Conservation (phyloP, 2,797 vertebrate species). For the Varecia variegata region DNA sequence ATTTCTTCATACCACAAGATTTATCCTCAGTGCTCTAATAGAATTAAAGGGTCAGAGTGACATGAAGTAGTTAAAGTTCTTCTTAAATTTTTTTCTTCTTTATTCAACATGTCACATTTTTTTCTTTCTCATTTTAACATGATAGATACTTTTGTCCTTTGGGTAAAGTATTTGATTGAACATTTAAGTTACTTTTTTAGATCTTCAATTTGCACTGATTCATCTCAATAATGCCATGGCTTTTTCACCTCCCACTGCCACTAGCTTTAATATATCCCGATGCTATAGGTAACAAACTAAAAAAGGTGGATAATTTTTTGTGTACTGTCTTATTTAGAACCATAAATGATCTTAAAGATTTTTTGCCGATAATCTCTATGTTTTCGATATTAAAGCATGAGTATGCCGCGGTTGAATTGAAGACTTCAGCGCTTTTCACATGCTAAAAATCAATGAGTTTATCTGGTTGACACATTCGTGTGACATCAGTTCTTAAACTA, state of each 20-base stretch:
- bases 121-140: constrained; percentile 27
- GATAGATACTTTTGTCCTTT: constrained; percentile 58
- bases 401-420: background rate
- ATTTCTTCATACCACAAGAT: background rate
- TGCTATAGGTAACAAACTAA: background rate
- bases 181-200: constrained; percentile 61
- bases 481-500: background rate
- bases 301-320: background rate
- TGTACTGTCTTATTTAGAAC: background rate
- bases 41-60: background rate
- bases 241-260: background rate
- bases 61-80: constrained; percentile 34
- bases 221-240: background rate
- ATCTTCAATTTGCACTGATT: constrained; percentile 26
- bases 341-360: background rate
- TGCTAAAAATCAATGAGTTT: background rate
- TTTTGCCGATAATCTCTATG: background rate
- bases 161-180: constrained; percentile 51
- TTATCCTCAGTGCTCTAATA: background rate
- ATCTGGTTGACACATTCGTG: background rate
- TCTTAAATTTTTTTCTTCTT: background rate
- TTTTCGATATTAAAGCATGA: background rate
- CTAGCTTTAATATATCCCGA: background rate
- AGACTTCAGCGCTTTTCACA: background rate
- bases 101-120: constrained; percentile 39